Percentiles rank a stretch among this genome's conserved stretches.
These are phyloP conservation scores for Ylistrum balloti DNA, from an alignment of 1,140 invertebrate genomes.

Conservation along the genomic window DNA sequence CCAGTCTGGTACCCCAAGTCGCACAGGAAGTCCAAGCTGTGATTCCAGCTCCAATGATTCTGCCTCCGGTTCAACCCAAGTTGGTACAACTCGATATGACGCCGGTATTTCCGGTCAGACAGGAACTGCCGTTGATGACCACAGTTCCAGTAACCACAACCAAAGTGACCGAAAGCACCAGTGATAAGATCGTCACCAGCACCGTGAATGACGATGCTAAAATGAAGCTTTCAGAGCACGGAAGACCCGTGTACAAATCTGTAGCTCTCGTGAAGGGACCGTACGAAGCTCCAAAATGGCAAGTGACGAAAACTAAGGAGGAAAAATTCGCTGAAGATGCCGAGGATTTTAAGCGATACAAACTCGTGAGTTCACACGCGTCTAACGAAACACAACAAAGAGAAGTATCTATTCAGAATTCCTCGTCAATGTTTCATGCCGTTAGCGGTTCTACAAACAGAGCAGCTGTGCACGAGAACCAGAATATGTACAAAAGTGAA, in stretches of 20 bases:
- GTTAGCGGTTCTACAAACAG: background rate
- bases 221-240: conserved; percentile 41
- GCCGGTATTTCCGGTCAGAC: conserved; percentile 25
- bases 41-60: background rate
- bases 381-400: conserved; percentile 6
- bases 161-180: background rate
- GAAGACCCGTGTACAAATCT: conserved; percentile 59
- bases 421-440: background rate
- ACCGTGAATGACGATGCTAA: conserved; percentile 46
- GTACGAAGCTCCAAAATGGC: conserved; percentile 64
- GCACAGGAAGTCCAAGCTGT: background rate
- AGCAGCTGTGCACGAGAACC: conserved; percentile 46
- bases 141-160: background rate
- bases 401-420: background rate
- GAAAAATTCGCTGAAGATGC: conserved; percentile 48
- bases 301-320: conserved; percentile 48
- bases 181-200: background rate
- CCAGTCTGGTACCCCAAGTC: background rate
- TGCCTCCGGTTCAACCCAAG: conserved; percentile 41
- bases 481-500: conserved; percentile 40
- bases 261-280: conserved; percentile 62
- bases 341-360: conserved; percentile 49
- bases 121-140: background rate
- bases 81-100: conserved; percentile 52
- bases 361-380: conserved; percentile 52